A percentile compares a stretch with the other conserved stretches of the same genome.
Conservation (phyloP, 2,888 invertebrate species). For the Drosophila borborema region DNA sequence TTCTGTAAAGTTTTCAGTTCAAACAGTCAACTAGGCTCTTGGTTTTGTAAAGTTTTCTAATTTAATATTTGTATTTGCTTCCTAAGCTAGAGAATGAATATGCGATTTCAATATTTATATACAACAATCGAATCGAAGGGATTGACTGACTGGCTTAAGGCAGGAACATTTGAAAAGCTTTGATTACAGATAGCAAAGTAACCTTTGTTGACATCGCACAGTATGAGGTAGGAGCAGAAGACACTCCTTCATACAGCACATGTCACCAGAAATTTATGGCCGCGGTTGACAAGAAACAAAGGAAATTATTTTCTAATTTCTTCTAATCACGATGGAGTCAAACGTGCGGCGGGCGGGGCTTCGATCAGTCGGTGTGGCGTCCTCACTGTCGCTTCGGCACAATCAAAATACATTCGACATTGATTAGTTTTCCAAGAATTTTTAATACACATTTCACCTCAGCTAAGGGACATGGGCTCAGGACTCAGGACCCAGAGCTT, state of each 20-base stretch:
- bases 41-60: neutral
- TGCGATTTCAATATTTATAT: neutral
- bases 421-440: slow-evolving; percentile 80
- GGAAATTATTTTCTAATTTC: slow-evolving; percentile 73
- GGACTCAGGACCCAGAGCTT: neutral
- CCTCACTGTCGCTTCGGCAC: slow-evolving; percentile 44
- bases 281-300: slow-evolving; percentile 54
- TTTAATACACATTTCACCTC: slow-evolving; percentile 62
- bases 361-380: slow-evolving; percentile 48
- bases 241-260: slow-evolving; percentile 27
- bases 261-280: slow-evolving; percentile 63
- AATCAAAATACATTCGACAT: slow-evolving; percentile 75
- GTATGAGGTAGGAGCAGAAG: slow-evolving; percentile 3
- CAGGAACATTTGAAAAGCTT: neutral
- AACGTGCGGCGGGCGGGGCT: slow-evolving; percentile 6
- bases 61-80: neutral
- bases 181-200: slow-evolving; percentile 16
- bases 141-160: neutral
- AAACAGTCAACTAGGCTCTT: neutral
- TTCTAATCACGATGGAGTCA: slow-evolving; percentile 55
- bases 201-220: slow-evolving; percentile 16
- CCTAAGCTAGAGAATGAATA: neutral
- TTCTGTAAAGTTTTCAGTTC: no score
- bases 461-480: slow-evolving; percentile 1
- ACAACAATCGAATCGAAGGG: neutral